Percentiles rank a stretch among this genome's conserved stretches.
Conservation (phyloP, 2,888 invertebrate species). For the Phaedon cochleariae region DNA sequence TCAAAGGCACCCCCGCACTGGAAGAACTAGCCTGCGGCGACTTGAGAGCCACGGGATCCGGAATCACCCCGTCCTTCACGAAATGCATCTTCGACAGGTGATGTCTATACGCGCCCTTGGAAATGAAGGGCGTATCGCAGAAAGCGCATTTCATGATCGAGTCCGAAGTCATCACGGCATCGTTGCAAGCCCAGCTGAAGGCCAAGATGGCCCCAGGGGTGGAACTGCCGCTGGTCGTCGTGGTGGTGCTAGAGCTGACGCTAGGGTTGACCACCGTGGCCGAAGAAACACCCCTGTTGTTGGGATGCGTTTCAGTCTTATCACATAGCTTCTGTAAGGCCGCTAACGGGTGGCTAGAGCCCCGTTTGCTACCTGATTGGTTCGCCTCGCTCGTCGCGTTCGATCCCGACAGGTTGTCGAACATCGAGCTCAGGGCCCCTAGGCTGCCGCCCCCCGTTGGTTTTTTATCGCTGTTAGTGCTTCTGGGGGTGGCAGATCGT, state of each 20-base stretch:
- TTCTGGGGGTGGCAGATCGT: conserved; percentile 79
- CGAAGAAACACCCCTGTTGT: conserved; percentile 57
- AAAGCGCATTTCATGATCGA: conserved; percentile 94
- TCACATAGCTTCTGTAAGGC: conserved; percentile 96
- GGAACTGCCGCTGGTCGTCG: conserved; percentile 64
- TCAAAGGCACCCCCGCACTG: conserved; percentile 51
- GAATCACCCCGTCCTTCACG: conserved; percentile 88
- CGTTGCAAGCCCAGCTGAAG: conserved; percentile 95
- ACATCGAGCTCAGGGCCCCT: conserved; percentile 89
- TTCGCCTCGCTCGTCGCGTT: conserved; percentile 51
- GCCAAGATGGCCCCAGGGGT: conserved; percentile 86
- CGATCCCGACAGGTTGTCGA: conserved; percentile 80
- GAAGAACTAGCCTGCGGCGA: conserved; percentile 58
- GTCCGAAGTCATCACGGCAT: conserved; percentile 86
- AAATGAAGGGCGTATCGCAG: conserved; percentile 95
- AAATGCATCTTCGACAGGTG: conserved; percentile 96
- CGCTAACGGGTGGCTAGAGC: conserved; percentile 89
- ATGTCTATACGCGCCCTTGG: conserved; percentile 96
- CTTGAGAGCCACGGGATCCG: conserved; percentile 76
- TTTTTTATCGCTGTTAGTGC: conserved; percentile 68
- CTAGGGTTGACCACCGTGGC: conserved; percentile 56
- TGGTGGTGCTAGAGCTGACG: conserved; percentile 55
- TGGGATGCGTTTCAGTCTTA: conserved; percentile 84
- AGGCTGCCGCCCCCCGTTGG: conserved; percentile 74
- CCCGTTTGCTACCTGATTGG: conserved; percentile 70